Evolutionary conservation across 2,113 vertebrate genomes (phyloP).

Genomic region (human (Homo sapiens)): GRCh38 chr18:5536001-5536500

Average conservation of each 20-base stretch:
- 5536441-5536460: background rate
- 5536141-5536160: background rate
- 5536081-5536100: background rate
- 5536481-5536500: background rate
- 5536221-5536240: background rate
- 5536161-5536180: background rate
- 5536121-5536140: background rate
- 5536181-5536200: background rate
- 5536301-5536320: background rate
- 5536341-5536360: background rate
- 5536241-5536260: background rate
- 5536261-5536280: background rate
- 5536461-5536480: background rate
- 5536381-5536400: background rate
- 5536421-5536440: conserved; percentile 29
- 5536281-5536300: background rate
- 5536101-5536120: background rate
- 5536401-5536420: background rate
- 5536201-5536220: background rate
- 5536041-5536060: background rate
- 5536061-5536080: background rate
- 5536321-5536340: background rate
- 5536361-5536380: background rate
- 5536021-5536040: too few species aligned
- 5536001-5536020: background rate